phyloP scores from a whole-genome alignment of 2,113 vertebrate species.

The Callopanchax toddi region DNA sequence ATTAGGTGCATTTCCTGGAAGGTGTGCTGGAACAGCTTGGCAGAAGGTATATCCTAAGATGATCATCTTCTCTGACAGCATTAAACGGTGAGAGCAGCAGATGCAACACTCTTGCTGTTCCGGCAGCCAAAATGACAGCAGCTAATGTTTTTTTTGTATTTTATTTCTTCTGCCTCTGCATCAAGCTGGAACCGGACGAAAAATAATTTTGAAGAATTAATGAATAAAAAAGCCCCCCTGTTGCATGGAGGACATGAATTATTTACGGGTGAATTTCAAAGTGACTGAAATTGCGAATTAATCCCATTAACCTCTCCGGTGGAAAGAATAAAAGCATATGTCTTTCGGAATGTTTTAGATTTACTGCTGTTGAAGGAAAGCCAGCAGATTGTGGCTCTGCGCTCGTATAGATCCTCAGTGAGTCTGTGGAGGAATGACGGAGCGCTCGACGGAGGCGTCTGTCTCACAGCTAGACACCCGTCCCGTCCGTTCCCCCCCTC shows the following conservation, averaged over 20 bases:
- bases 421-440: conserved; percentile 73
- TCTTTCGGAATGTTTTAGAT: conserved; percentile 74
- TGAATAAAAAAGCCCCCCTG: conserved; percentile 43
- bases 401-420: conserved; percentile 75
- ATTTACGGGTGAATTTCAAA: conserved; percentile 69
- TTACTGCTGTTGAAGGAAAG: conserved; percentile 65
- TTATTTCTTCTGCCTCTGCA: conserved; percentile 28
- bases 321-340: conserved; percentile 71
- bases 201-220: conserved; percentile 62
- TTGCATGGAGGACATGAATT: conserved; percentile 61
- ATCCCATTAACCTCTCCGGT: conserved; percentile 74
- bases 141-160: conserved; percentile 33
- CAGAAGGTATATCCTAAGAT: conserved; percentile 47
- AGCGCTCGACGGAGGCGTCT: conserved; percentile 75
- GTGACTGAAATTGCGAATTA: conserved; percentile 71
- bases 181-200: conserved; percentile 30
- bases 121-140: conserved; percentile 13
- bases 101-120: conserved; percentile 28
- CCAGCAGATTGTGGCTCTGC: conserved; percentile 68
- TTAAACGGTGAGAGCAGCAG: conserved; percentile 51
- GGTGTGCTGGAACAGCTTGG: conserved; percentile 52
- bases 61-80: conserved; percentile 50
- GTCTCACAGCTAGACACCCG: conserved; percentile 63
- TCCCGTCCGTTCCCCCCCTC: conserved; percentile 49
- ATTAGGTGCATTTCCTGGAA: conserved; percentile 69